Conservation (phyloP, 2,113 vertebrate genomes). For the Pteropus alecto region DNA sequence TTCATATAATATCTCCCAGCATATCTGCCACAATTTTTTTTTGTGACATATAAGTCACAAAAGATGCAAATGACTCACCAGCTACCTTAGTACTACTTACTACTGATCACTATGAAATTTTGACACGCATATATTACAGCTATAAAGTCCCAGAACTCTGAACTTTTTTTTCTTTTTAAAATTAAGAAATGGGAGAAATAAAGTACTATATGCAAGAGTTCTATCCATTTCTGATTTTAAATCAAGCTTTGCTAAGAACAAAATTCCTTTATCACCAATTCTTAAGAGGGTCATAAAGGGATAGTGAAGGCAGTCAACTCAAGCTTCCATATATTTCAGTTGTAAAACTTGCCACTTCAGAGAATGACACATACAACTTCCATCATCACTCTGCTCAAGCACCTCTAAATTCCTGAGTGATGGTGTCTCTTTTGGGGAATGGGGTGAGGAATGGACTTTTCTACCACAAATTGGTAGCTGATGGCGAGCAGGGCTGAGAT, state of each 20-base stretch:
- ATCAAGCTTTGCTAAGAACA: constrained; percentile 22
- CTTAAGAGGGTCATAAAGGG: neutral
- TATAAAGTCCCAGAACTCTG: neutral
- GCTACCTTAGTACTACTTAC: neutral
- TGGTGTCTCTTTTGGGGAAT: neutral
- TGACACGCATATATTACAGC: neutral
- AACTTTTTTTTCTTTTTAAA: constrained; percentile 7
- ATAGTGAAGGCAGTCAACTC: neutral
- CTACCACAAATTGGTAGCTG: neutral
- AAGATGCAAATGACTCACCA: neutral
- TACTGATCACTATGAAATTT: constrained; percentile 3
- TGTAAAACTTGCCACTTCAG: neutral
- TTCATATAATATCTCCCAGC: neutral
- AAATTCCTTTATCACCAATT: neutral
- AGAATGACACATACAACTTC: neutral
- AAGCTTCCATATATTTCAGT: neutral
- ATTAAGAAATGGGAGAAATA: constrained; percentile 9
- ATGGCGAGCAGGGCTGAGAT: neutral
- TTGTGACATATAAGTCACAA: neutral
- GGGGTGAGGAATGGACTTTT: neutral
- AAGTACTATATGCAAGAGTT: neutral
- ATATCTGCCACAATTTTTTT: neutral
- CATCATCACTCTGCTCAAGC: neutral
- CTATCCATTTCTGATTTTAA: constrained; percentile 21
- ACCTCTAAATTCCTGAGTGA: neutral